A percentile compares a stretch with the other conserved stretches of the same genome.
phyloP scores from a whole-genome alignment of 2,113 vertebrate species.

The Ahaetulla prasina region DNA sequence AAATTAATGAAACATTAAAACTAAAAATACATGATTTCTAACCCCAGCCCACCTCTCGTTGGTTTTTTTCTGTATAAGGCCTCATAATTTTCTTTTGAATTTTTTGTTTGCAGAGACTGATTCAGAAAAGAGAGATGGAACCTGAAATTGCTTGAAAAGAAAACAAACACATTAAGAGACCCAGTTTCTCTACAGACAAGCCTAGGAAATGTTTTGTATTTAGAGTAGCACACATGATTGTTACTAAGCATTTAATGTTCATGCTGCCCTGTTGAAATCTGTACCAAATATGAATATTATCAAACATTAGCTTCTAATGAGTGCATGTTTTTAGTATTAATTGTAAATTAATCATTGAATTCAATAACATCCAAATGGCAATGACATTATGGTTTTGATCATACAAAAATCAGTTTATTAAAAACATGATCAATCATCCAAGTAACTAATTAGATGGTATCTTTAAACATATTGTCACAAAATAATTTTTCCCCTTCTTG shows the following conservation, averaged over 20 bases:
- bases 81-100: not conserved
- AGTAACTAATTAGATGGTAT: not conserved
- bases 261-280: not conserved
- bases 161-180: not conserved
- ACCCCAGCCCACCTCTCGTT: not conserved
- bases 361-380: not conserved
- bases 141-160: not conserved
- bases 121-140: not conserved
- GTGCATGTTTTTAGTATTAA: not conserved
- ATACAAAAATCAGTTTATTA: conserved; percentile 11
- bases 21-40: not conserved
- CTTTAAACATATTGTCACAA: not conserved
- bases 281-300: not conserved
- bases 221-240: not conserved
- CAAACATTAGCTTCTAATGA: not conserved
- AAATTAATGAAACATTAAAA: not conserved
- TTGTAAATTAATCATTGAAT: not conserved
- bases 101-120: not conserved
- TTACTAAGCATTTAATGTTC: not conserved
- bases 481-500: not conserved
- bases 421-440: conserved; percentile 10
- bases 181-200: not conserved
- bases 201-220: not conserved
- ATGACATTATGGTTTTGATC: not conserved
- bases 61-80: not conserved